Base-by-base conservation (phyloP, 2,113 vertebrate genomes). In the Labeo catla region DNA sequence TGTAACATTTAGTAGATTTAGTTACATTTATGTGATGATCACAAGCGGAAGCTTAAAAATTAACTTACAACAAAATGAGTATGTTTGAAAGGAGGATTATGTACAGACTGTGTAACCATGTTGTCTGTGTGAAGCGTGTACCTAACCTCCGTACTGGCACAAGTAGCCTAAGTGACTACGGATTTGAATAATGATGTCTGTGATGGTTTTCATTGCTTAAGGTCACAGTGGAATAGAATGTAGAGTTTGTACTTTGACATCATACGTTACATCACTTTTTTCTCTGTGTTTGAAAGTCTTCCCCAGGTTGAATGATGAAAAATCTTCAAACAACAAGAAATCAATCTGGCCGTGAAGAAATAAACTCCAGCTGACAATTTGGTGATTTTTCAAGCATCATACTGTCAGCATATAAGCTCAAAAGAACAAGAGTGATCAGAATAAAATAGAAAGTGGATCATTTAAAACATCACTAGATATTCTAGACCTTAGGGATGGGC, bases 281-380 rank as follows among this genome's bases (percentile, higher is more conserved):
- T 79, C 36, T 79, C 16, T 21, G 16, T 6, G 28, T 57, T 78
- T 12, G 16, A 39, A 52, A 77, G 52, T 78, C 28, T 59, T 79
- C 19, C 4, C 54, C 50, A 12, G 9, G 10, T 59, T 13, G 4
- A 59, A 59, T 61, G 52, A 57, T 59, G 52, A 79, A 79, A 79
- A 43, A 57, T 79, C 76, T n/a, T 78, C 50, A 59, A 13, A 78
- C 28, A 57, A 54, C 8, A 43, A 79, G 52, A 78, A 78, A 57
- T 57, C 49, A 57, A 54, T 54, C 50, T 77, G 13, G 15, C 28
- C 57, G 8, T 34, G 16, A 57, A 54, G 5, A 8, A 78, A 19
- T 54, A 54, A 54, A 78, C 28, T 77, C 45, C 45, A 5, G 39
- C 28, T 2, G 76, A 19, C 8, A 21, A 77, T 34, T 77, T 19